Conservation (phyloP, 53 echinoderm and acorn worm genomes). For the Echinometra lucunter region DNA sequence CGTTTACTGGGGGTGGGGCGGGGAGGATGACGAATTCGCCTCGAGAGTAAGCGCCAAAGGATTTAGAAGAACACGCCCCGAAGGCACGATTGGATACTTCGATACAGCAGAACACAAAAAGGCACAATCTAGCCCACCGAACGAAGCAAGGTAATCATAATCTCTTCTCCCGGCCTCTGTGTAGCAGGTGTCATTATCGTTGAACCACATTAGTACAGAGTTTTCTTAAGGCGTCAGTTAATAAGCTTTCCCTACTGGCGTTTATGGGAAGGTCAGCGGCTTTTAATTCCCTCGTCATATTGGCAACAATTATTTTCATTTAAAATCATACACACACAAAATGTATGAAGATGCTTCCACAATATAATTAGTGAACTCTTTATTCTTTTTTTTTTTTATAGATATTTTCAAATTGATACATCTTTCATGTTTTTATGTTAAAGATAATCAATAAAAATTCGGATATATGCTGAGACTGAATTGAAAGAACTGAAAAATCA, state of each 20-base stretch:
- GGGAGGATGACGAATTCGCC: slow-evolving; percentile 67
- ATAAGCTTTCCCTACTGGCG: no score
- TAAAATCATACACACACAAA: neutral
- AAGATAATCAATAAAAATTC: no score
- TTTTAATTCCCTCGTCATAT: neutral
- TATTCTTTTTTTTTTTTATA: neutral
- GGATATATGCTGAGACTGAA: no score
- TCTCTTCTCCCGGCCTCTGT: no score
- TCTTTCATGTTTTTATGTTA: no score
- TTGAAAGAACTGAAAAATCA: no score
- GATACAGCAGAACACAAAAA: neutral
- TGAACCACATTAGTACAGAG: no score
- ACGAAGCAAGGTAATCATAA: neutral
- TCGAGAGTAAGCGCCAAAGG: neutral
- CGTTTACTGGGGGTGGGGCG: slow-evolving; percentile 78
- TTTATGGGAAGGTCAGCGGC: no score
- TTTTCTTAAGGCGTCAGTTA: no score
- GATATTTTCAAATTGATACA: neutral
- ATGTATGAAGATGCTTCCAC: no score
- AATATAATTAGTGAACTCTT: no score
- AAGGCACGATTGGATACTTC: neutral
- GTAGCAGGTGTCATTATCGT: no score
- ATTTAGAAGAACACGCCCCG: neutral
- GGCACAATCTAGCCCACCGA: neutral
- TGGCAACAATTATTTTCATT: neutral